A percentile compares a stretch with the other conserved stretches of the same genome.
Conservation (phyloP, 2,113 vertebrate species). For the Cygnus buccinator region DNA sequence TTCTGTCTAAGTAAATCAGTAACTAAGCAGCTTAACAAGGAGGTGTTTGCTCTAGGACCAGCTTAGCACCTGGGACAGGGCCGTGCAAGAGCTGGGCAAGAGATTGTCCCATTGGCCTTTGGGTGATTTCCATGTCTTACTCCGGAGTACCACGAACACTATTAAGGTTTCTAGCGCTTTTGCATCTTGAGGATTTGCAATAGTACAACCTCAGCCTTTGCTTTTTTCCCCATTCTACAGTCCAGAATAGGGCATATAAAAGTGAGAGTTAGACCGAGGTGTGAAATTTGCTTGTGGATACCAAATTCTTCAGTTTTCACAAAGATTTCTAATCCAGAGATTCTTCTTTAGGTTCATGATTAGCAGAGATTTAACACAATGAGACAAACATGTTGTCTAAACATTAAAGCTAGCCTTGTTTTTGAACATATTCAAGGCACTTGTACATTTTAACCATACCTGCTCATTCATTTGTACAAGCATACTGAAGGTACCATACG, state of each 20-base stretch:
- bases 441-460: neutral
- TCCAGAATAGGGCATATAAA: rapidly evolving
- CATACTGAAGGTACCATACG: neutral
- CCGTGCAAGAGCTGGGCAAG: neutral
- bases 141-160: neutral
- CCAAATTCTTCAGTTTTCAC: neutral
- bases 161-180: neutral
- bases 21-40: constrained; percentile 13
- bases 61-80: neutral
- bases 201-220: neutral
- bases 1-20: constrained; percentile 32
- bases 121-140: neutral
- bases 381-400: neutral
- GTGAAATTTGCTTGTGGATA: neutral
- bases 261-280: rapidly evolving
- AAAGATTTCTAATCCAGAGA: neutral
- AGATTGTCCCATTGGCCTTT: neutral
- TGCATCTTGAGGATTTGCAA: neutral
- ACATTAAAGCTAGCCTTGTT: neutral
- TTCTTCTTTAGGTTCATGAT: neutral
- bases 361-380: neutral
- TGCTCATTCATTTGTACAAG: neutral
- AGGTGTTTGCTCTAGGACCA: neutral
- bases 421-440: neutral
- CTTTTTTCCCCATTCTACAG: neutral